phyloP scores from a whole-genome alignment of 2,113 vertebrate genomes.

The Lycocorax pyrrhopterus region DNA sequence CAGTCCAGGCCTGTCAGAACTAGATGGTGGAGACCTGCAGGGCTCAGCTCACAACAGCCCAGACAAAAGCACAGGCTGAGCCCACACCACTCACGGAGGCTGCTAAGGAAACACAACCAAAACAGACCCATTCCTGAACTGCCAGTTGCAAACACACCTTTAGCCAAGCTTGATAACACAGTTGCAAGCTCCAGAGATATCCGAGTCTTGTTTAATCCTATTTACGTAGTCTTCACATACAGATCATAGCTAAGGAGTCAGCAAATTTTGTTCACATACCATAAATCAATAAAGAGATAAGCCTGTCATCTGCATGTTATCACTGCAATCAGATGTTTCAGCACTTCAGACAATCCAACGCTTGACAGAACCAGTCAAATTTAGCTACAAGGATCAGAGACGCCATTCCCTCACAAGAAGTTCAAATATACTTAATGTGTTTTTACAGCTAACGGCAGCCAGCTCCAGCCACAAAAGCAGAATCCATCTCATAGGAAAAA shows the following conservation, averaged over 20 bases:
- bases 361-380: not conserved
- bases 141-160: not conserved
- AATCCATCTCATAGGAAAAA: not conserved
- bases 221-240: not conserved
- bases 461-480: not conserved
- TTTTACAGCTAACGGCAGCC: not conserved
- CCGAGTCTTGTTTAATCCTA: not conserved
- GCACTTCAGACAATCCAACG: not conserved
- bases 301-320: not conserved
- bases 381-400: not conserved
- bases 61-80: not conserved
- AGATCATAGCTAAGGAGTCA: not conserved
- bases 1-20: not conserved
- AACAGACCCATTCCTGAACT: not conserved
- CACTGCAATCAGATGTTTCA: not conserved
- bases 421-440: not conserved
- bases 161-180: not conserved
- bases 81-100: fast-evolving
- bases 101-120: not conserved
- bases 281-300: not conserved
- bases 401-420: not conserved
- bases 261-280: not conserved
- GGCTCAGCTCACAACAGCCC: not conserved
- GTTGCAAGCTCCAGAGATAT: not conserved
- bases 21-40: not conserved